Conservation (phyloP, 2,888 invertebrate genomes). For the Dendrolimus houi region DNA sequence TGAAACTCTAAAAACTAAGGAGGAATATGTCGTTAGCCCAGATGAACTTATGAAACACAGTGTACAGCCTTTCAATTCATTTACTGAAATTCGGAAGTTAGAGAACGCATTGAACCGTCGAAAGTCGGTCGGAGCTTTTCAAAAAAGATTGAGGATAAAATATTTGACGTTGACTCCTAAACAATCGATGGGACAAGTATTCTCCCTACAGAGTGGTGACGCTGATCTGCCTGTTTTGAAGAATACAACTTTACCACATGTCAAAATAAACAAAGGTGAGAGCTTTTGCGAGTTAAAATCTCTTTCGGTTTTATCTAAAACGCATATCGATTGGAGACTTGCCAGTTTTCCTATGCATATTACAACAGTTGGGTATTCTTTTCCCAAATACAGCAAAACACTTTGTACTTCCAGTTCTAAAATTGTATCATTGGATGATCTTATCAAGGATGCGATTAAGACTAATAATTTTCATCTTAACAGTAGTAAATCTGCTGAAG, state of each 20-base stretch:
- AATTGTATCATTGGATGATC: constrained; percentile 10
- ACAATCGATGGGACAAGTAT: constrained; percentile 38
- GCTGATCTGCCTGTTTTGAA: constrained; percentile 37
- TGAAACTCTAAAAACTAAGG: constrained; percentile 11
- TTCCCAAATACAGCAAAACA: constrained; percentile 23
- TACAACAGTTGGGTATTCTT: constrained; percentile 49
- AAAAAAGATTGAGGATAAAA: constrained; percentile 42
- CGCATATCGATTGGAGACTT: constrained; percentile 34
- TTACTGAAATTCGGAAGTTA: constrained; percentile 30
- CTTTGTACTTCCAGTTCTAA: constrained; percentile 11
- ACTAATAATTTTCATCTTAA: background rate
- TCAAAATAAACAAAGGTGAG: constrained; percentile 19
- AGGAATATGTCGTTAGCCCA: constrained; percentile 5
- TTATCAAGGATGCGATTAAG: constrained; percentile 3
- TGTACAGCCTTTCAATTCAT: constrained; percentile 19
- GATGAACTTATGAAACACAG: constrained; percentile 7
- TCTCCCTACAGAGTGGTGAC: constrained; percentile 50
- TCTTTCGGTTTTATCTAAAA: constrained; percentile 28
- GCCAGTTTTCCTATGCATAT: constrained; percentile 43
- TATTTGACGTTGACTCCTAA: constrained; percentile 49
- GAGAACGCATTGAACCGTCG: constrained; percentile 36
- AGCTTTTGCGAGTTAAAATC: constrained; percentile 24
- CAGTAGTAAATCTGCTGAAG: constrained; percentile 13
- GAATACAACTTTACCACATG: constrained; percentile 28
- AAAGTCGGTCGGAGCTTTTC: constrained; percentile 37